Conservation (phyloP, 2,113 vertebrate species). For the Ageneiosus marmoratus region DNA sequence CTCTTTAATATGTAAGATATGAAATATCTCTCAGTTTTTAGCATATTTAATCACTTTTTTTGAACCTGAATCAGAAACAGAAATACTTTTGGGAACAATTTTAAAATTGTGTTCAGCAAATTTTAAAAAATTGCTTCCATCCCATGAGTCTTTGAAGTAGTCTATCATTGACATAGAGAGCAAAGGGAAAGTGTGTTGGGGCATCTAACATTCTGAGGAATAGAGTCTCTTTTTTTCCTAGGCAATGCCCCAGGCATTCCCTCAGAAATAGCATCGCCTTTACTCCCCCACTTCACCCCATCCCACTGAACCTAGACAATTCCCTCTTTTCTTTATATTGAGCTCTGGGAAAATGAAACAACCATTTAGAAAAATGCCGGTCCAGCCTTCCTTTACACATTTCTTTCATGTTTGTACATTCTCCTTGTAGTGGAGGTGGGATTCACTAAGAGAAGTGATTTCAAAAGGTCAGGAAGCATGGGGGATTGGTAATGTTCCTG, state of each 20-base stretch:
- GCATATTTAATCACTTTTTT: conserved; percentile 35
- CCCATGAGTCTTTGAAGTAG: conserved; percentile 33
- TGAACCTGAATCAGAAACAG: conserved; percentile 33
- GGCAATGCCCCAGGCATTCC: conserved; percentile 31
- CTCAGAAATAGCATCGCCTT: conserved; percentile 42
- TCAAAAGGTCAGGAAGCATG: background rate
- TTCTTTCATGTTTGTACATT: conserved; percentile 45
- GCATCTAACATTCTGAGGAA: conserved; percentile 5
- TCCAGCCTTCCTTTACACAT: conserved; percentile 52
- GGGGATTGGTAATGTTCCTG: background rate
- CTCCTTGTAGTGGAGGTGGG: conserved; percentile 48
- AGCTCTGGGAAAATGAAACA: conserved; percentile 59
- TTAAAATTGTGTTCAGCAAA: no score
- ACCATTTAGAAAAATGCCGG: conserved; percentile 49
- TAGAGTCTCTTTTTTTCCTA: conserved; percentile 20
- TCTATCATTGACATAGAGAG: conserved; percentile 25
- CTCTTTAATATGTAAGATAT: conserved; percentile 45
- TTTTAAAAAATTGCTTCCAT: conserved; percentile 28
- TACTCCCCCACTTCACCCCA: conserved; percentile 35
- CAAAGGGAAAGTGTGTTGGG: conserved; percentile 1
- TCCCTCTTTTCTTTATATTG: conserved; percentile 54
- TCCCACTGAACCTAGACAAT: conserved; percentile 44
- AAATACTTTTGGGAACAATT: no score
- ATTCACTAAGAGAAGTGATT: conserved; percentile 48
- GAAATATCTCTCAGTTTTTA: conserved; percentile 41